A percentile compares a stretch with the other conserved stretches of the same genome.
Conservation (phyloP, 1,140 invertebrate genomes). For the Drosophila santomea region DNA sequence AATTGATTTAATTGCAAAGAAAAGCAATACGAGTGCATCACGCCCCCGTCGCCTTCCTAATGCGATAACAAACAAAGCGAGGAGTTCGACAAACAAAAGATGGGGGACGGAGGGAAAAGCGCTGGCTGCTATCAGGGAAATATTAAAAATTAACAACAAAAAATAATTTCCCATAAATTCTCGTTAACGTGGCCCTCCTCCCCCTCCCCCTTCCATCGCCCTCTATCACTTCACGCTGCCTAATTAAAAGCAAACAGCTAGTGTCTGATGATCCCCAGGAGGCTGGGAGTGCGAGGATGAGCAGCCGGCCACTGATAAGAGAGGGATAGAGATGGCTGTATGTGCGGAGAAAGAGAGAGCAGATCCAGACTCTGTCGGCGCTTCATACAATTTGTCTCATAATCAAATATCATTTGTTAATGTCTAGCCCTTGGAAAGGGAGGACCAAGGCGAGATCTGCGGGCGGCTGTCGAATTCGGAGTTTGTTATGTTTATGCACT, state of each 20-base stretch:
- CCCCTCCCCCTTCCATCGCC: slow-evolving; percentile 3
- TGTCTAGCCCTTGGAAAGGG: slow-evolving; percentile 51
- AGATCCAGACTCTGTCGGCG: slow-evolving; percentile 42
- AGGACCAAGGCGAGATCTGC: slow-evolving; percentile 48
- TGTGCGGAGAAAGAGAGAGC: slow-evolving; percentile 6
- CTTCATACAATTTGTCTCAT: slow-evolving; percentile 80
- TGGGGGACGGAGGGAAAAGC: slow-evolving; percentile 9
- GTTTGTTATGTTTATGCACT: slow-evolving; percentile 5
- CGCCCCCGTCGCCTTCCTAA: slow-evolving; percentile 44
- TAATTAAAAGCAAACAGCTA: slow-evolving; percentile 79
- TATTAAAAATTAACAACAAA: slow-evolving; percentile 83
- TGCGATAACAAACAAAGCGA: slow-evolving; percentile 64
- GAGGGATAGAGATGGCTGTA: slow-evolving; percentile 4
- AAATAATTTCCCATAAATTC: slow-evolving; percentile 83
- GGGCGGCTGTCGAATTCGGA: slow-evolving; percentile 29
- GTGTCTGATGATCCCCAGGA: slow-evolving; percentile 43
- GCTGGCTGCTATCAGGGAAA: slow-evolving; percentile 53
- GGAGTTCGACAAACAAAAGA: slow-evolving; percentile 55
- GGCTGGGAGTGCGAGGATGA: slow-evolving; percentile 38
- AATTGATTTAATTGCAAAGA: slow-evolving; percentile 75
- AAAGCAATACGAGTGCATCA: slow-evolving; percentile 43
- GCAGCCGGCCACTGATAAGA: slow-evolving; percentile 22
- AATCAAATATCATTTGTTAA: slow-evolving; percentile 83
- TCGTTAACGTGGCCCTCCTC: slow-evolving; percentile 59
- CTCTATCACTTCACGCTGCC: slow-evolving; percentile 69